These are phyloP conservation scores for Etia nguti DNA, from an alignment of 2,113 vertebrate genomes.

Conservation along the genomic window DNA sequence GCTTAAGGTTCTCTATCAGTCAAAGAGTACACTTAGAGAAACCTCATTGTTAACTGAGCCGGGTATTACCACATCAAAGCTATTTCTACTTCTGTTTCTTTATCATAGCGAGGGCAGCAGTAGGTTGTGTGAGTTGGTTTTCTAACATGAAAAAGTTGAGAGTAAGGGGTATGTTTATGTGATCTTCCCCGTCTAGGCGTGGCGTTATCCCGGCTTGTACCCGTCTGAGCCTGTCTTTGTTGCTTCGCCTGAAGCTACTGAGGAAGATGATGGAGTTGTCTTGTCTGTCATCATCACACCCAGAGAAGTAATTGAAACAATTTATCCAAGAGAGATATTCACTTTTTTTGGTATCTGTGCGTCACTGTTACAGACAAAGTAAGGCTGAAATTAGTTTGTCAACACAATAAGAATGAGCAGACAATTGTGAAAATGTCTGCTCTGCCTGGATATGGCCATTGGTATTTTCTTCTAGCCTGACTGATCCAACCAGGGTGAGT, in stretches of 20 bases:
- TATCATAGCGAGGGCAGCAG: background rate
- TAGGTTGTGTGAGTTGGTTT: background rate
- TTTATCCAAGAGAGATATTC: background rate
- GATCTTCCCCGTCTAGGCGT: slow-evolving; percentile 71
- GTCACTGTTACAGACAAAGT: background rate
- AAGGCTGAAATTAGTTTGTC: background rate
- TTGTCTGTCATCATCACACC: slow-evolving; percentile 88
- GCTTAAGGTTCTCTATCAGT: slow-evolving; percentile 76
- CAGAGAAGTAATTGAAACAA: slow-evolving; percentile 70
- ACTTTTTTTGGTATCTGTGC: background rate
- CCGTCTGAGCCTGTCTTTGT: slow-evolving; percentile 94
- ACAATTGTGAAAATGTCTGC: background rate
- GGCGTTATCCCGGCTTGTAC: slow-evolving; percentile 84
- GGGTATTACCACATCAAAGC: slow-evolving; percentile 31
- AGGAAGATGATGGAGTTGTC: slow-evolving; percentile 88
- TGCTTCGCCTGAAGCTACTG: slow-evolving; percentile 73
- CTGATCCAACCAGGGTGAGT: background rate
- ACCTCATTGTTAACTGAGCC: background rate
- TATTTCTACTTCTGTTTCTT: background rate
- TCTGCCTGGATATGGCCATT: background rate
- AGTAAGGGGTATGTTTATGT: slow-evolving; percentile 19
- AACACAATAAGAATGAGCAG: background rate
- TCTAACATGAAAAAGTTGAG: slow-evolving; percentile 31
- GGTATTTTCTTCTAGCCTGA: background rate
- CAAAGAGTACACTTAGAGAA: background rate